phyloP scores from a whole-genome alignment of 2,888 invertebrate genomes.

The Drepanosiphum platanoidis region DNA sequence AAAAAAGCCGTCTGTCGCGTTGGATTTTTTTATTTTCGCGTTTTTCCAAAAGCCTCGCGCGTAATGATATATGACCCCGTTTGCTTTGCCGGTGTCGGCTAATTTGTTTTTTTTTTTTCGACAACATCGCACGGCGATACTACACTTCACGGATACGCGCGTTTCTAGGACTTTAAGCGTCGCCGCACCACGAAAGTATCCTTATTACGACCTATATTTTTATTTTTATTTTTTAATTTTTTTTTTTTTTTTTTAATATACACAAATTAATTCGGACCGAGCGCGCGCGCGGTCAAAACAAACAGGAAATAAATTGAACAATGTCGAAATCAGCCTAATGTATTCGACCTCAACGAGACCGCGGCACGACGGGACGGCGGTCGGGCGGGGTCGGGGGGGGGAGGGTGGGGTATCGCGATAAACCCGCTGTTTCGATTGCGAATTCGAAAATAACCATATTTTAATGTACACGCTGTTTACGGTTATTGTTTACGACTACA shows the following conservation, averaged over 20 bases:
- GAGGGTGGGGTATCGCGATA: background rate
- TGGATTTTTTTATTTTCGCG: no score
- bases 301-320: conserved; percentile 51
- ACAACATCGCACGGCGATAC: background rate
- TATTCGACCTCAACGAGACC: conserved; percentile 31
- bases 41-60: background rate
- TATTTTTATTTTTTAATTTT: background rate
- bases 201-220: conserved; percentile 41
- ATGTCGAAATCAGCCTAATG: conserved; percentile 47
- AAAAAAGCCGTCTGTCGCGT: no score
- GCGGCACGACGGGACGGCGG: background rate
- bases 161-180: conserved; percentile 36
- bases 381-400: background rate
- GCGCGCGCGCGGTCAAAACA: conserved; percentile 6
- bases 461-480: background rate
- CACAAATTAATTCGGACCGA: conserved; percentile 48
- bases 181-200: conserved; percentile 42
- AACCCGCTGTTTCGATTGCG: conserved; percentile 4
- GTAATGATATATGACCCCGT: conserved; percentile 19
- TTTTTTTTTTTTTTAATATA: conserved; percentile 24
- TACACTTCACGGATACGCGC: background rate
- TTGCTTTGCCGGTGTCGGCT: conserved; percentile 19
- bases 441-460: background rate
- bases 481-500: background rate
- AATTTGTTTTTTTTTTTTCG: conserved; percentile 36